These are phyloP conservation scores for Heliconius congener DNA, from an alignment of 1,140 invertebrate genomes.

Conservation along the genomic window DNA sequence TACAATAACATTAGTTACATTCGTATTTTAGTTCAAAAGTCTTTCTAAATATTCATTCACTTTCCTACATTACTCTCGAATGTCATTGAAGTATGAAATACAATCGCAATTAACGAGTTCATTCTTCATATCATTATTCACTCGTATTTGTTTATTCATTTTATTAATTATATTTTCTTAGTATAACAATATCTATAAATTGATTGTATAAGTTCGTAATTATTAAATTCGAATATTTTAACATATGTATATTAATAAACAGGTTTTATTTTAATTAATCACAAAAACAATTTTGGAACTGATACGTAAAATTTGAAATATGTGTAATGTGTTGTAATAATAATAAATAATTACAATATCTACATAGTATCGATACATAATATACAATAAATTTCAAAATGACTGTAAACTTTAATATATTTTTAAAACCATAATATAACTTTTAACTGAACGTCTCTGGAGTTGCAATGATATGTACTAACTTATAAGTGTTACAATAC, in stretches of 20 bases:
- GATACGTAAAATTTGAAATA: slow-evolving; percentile 66
- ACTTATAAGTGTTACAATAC: slow-evolving; percentile 33
- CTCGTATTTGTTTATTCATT: slow-evolving; percentile 79
- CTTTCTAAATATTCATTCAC: slow-evolving; percentile 80
- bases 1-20: slow-evolving; percentile 77
- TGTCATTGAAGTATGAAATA: slow-evolving; percentile 80
- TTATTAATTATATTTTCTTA: slow-evolving; percentile 81
- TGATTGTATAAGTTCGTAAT: slow-evolving; percentile 81
- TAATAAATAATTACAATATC: slow-evolving; percentile 70
- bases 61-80: slow-evolving; percentile 78
- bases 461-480: slow-evolving; percentile 47
- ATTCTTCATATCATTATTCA: slow-evolving; percentile 74
- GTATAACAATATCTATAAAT: slow-evolving; percentile 82
- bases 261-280: slow-evolving; percentile 78
- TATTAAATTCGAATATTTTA: slow-evolving; percentile 82
- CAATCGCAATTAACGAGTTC: slow-evolving; percentile 77
- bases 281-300: slow-evolving; percentile 68
- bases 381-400: slow-evolving; percentile 45
- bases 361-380: slow-evolving; percentile 57
- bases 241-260: slow-evolving; percentile 82
- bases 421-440: slow-evolving; percentile 39
- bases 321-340: slow-evolving; percentile 60
- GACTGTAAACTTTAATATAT: slow-evolving; percentile 34
- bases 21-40: slow-evolving; percentile 81
- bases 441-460: slow-evolving; percentile 27